Percentiles rank a stretch among this genome's conserved stretches.
Conservation (phyloP, 2,113 vertebrate genomes). For the Phaethon lepturus region DNA sequence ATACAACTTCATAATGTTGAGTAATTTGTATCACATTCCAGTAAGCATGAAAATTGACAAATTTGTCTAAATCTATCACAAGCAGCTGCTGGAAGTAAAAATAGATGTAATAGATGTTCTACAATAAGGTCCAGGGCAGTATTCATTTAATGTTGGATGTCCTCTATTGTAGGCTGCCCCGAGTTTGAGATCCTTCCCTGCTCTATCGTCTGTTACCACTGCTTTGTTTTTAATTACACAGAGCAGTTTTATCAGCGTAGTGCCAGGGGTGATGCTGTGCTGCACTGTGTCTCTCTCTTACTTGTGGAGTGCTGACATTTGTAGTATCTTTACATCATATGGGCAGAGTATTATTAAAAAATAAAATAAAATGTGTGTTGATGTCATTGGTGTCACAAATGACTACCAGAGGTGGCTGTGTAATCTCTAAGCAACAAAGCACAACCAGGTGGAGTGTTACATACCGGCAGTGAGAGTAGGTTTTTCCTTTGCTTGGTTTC, state of each 20-base stretch:
- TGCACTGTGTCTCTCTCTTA: not conserved
- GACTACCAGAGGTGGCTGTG: not conserved
- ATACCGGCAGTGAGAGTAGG: not conserved
- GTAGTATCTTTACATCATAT: not conserved
- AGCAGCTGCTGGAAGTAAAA: conserved; percentile 28
- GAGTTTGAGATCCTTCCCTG: not conserved
- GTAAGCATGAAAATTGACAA: not conserved
- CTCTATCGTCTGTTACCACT: not conserved
- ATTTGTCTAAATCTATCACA: not conserved
- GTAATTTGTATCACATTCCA: not conserved
- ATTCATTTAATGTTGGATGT: not conserved
- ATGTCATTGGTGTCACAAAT: not conserved
- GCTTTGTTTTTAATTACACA: not conserved
- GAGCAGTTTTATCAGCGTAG: not conserved
- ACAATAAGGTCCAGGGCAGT: not conserved
- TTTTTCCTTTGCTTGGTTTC: not conserved
- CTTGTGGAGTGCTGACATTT: not conserved
- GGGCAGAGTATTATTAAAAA: not conserved
- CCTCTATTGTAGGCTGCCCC: not conserved
- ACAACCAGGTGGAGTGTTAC: not conserved
- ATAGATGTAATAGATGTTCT: not conserved
- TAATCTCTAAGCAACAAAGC: not conserved
- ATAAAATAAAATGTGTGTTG: not conserved
- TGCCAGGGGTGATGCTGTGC: not conserved
- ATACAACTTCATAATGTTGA: not conserved